Base-by-base conservation (phyloP, 2,113 vertebrate genomes). In the Syrrhaptes paradoxus region DNA sequence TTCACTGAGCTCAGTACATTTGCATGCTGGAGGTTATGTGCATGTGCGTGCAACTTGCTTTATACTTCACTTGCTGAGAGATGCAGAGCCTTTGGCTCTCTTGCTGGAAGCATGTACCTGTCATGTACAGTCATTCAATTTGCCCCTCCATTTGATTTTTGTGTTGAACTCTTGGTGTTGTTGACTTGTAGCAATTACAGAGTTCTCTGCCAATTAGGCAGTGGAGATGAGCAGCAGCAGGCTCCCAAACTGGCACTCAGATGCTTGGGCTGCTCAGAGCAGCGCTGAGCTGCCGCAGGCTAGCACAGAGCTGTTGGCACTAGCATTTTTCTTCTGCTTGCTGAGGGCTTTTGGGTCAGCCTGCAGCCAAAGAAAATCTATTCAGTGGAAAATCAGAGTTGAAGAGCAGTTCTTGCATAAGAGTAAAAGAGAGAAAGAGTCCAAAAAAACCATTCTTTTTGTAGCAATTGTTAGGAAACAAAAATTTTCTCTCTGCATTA, bases 181-280 rank as follows among this genome's bases (percentile, higher is more conserved):
- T 77, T 96, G 90, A 86, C 88, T 93, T 61, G 75, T 7, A 86
- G 87, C 90, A 95, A 41, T 93, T 88, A 86, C 0, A 1, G 75
- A 71, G 75, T 57, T 95, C 63, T 74, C 90, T 93, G 87, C 68
- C 93, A 96, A 93, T 96, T 93, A 96, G 85, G 41, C 43, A 45
- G 85, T 1, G 17, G 75, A 80, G 90, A 88, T 55, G 87, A 86
- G 87, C 82, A 73, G 72, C 62, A 29, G 2, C 8, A 52, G 68
- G 92, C 52, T 91, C 79, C 90, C 93, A 86, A 41, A 57, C 18
- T 52, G 38, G 78, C 68, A 45, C 24, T 77, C 43, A 34, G 61
- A 12, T 38, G 29, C 70, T 79, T 77, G 49, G 81, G 78, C 74
- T 97, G 87, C 85, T 87, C 61, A 32, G 72, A 9, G 43, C 25